phyloP scores from a whole-genome alignment of 2,888 invertebrate genomes.

The Chydorus sphaericus region DNA sequence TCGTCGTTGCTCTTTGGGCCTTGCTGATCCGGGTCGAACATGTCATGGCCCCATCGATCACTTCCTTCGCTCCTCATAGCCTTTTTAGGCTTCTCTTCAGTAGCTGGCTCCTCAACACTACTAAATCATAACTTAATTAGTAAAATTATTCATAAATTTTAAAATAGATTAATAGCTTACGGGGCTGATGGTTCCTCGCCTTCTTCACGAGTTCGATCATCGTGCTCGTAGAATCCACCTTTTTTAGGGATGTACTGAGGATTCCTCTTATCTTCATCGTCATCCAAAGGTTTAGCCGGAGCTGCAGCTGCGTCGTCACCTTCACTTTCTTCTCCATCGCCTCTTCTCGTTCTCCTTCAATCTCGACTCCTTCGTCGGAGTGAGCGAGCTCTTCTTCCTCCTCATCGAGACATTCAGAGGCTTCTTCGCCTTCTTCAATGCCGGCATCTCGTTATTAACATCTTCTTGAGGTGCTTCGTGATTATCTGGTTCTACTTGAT shows the following conservation, averaged over 20 bases:
- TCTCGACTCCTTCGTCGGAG: conserved; percentile 41
- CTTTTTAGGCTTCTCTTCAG: conserved; percentile 21
- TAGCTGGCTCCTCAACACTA: neutral
- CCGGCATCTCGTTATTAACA: conserved; percentile 14
- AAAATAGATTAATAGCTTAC: conserved; percentile 4
- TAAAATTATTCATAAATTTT: conserved; percentile 1
- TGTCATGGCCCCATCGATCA: conserved; percentile 72
- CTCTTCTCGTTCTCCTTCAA: conserved; percentile 43
- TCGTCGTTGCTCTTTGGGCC: conserved; percentile 74
- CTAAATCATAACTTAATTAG: conserved; percentile 9
- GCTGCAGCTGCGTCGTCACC: conserved; percentile 17
- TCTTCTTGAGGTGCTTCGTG: conserved; percentile 15
- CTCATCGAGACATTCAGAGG: conserved; percentile 24
- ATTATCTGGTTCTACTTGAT: conserved; percentile 14
- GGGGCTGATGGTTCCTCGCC: conserved; percentile 38
- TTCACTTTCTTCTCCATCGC: conserved; percentile 47
- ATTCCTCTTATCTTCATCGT: conserved; percentile 87
- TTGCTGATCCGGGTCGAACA: conserved; percentile 62
- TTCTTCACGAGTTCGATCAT: conserved; percentile 62
- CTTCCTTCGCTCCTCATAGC: conserved; percentile 40
- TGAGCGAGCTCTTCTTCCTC: conserved; percentile 22
- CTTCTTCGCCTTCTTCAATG: conserved; percentile 16
- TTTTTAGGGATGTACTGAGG: conserved; percentile 94
- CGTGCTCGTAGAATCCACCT: conserved; percentile 93
- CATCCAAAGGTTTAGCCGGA: conserved; percentile 54